Base-by-base conservation (phyloP, 1,140 invertebrate genomes). In the Sarcophaga bullata region DNA sequence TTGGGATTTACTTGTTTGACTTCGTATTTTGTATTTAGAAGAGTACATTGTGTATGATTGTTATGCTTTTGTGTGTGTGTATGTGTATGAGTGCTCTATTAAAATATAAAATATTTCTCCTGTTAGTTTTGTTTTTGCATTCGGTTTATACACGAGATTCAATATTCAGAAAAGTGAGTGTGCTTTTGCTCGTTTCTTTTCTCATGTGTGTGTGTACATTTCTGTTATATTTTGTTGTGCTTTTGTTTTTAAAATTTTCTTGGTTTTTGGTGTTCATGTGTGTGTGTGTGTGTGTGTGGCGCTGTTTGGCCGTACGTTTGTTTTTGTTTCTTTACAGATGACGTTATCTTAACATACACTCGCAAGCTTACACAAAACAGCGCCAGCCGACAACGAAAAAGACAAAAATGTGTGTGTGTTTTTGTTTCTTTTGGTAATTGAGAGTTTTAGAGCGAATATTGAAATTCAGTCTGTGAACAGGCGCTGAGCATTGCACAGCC, bases 401-500 rank as follows among this genome's bases (percentile, higher is more conserved):
- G 25, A 37, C 25, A 17, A 17, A 78, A 78, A 78, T 78, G 73
- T 76, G 17, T 58, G n/a, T n/a, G n/a, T n/a, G n/a, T n/a, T n/a
- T n/a, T n/a, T n/a, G n/a, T n/a, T n/a, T n/a, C n/a, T 49, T 46
- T 49, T 72, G 80, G 80, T 49, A 68, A 72, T 72, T 81, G 80
- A 81, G 80, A 81, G 80, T 46, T 13, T 25, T 37, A 62, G 80
- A 81, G 80, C 46, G 17, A 72, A 76, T 73, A 50, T 62, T 72
- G 50, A 52, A 83, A 83, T 54, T 83, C 78, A 84, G 83, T 84
- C 83, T 84, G 83, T 84, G 83, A 84, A 82, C 83, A 84, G 83
- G 83, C 83, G 83, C 78, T 78, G 83, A 84, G 83, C 81, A 84
- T 81, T 84, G 83, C 83, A 84, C 83, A 84, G 83, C 81, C 68